phyloP scores from a whole-genome alignment of 2,113 vertebrate genomes.

The Pleuronectes platessa region DNA sequence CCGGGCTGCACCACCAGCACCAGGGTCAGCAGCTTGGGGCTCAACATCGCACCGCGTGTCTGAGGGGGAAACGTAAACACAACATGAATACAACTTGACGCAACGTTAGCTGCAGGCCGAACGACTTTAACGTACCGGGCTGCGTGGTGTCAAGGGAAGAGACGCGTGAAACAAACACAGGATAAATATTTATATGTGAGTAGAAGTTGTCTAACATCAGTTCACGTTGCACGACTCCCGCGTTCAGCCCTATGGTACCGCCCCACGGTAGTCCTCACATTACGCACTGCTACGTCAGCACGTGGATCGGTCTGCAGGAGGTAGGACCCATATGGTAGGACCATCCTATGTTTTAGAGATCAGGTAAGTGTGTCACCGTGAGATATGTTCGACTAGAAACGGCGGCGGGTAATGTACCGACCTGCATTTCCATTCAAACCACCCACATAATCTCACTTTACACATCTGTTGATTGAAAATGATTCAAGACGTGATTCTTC shows the following conservation, averaged over 20 bases:
- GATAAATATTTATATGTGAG: not conserved
- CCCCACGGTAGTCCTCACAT: not conserved
- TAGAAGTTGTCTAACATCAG: too few species aligned
- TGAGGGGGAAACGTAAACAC: not conserved
- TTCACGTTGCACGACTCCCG: conserved; percentile 17
- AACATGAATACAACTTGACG: not conserved
- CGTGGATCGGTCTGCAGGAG: not conserved
- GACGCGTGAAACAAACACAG: rapidly evolving
- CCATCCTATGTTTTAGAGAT: not conserved
- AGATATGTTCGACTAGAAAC: conserved; percentile 68
- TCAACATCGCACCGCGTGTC: conserved; percentile 77
- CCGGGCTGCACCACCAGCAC: conserved; percentile 90
- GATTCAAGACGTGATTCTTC: not conserved
- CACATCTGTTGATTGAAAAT: not conserved
- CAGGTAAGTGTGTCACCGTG: conserved; percentile 45
- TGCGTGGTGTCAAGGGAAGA: not conserved
- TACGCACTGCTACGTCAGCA: not conserved
- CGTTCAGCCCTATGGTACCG: conserved; percentile 1
- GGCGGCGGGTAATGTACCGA: not conserved
- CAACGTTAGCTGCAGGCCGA: too few species aligned
- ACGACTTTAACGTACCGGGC: too few species aligned
- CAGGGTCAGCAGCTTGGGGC: conserved; percentile 87
- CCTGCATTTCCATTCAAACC: not conserved
- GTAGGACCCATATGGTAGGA: rapidly evolving
- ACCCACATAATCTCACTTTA: not conserved